Evolutionary conservation across 2,888 invertebrate genomes (phyloP).

Genomic region (Ectemnius cavifrons): DNA sequence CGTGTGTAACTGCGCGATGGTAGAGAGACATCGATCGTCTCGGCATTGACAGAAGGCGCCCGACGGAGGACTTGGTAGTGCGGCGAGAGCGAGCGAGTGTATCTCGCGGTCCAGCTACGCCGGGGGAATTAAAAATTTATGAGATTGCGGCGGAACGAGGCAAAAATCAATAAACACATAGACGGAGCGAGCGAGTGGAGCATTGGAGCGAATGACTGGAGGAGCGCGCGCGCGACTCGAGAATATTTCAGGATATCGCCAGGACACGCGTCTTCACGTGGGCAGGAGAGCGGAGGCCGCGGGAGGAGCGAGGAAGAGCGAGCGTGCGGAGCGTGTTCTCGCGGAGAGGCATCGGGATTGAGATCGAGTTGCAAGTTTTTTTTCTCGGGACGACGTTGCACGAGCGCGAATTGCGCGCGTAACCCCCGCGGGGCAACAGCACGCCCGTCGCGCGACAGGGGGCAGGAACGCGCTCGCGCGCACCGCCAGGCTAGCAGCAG

Average conservation of each 20-base stretch:
- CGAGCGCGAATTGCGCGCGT: conserved; percentile 76
- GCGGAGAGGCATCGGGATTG: conserved; percentile 68
- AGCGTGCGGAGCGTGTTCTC: conserved; percentile 30
- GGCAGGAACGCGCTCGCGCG: conserved; percentile 60
- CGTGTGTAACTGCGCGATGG: no score
- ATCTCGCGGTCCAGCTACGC: no score
- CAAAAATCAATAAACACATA: conserved; percentile 10
- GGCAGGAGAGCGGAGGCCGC: background rate
- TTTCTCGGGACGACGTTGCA: conserved; percentile 71
- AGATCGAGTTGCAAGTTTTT: conserved; percentile 72
- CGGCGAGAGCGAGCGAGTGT: no score
- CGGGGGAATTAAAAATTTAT: conserved; percentile 24
- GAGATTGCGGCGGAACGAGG: conserved; percentile 47
- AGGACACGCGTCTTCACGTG: conserved; percentile 4
- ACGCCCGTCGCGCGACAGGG: conserved; percentile 74
- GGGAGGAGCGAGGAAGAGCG: conserved; percentile 12
- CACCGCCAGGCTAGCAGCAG: no score
- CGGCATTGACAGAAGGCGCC: no score
- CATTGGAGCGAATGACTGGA: background rate
- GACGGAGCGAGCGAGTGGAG: background rate
- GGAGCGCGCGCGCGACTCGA: background rate
- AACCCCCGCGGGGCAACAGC: conserved; percentile 77
- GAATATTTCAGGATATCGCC: conserved; percentile 7
- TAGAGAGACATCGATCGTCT: no score
- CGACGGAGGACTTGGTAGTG: no score